phyloP scores from a whole-genome alignment of 2,888 invertebrate genomes.

The Tetragnatha montana region DNA sequence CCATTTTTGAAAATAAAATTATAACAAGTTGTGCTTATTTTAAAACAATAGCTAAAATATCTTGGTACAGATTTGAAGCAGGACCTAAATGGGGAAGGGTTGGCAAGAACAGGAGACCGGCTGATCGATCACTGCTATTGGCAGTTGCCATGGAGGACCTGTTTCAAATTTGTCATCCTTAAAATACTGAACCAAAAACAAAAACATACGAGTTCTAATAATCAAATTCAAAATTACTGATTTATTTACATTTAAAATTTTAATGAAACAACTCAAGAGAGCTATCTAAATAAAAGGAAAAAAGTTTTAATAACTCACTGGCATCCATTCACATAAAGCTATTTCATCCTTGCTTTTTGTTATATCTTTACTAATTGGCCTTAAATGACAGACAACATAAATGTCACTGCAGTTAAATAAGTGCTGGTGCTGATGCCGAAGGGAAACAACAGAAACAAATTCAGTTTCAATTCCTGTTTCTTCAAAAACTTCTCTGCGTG shows the following conservation, averaged over 20 bases:
- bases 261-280: background rate
- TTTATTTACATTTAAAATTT: background rate
- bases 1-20: too few species aligned
- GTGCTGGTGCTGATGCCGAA: conserved; percentile 86
- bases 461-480: conserved; percentile 89
- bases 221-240: background rate
- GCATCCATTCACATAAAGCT: conserved; percentile 70
- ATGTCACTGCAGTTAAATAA: conserved; percentile 91
- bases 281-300: background rate
- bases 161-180: background rate
- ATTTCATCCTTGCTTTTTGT: conserved; percentile 64
- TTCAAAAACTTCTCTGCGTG: conserved; percentile 89
- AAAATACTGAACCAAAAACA: background rate
- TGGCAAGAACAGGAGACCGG: background rate
- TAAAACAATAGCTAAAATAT: too few species aligned
- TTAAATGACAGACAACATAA: conserved; percentile 85
- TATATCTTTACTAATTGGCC: conserved; percentile 77
- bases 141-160: background rate
- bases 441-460: conserved; percentile 85
- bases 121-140: too few species aligned
- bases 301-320: conserved; percentile 49
- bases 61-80: too few species aligned
- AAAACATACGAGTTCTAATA: background rate
- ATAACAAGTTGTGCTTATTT: too few species aligned
- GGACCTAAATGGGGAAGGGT: background rate